Conservation (phyloP, 2,888 invertebrate species). For the Dione juno region DNA sequence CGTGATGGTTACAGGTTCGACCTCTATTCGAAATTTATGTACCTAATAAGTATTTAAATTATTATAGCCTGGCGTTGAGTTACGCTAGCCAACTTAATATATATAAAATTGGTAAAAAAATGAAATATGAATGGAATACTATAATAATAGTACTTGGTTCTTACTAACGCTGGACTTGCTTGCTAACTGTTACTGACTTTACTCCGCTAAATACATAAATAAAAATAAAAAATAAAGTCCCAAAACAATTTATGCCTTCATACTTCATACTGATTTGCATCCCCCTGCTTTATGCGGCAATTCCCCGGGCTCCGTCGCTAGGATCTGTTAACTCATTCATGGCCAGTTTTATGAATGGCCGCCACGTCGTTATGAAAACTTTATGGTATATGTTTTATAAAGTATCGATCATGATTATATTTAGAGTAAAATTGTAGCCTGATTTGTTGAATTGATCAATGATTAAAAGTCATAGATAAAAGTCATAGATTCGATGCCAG, state of each 20-base stretch:
- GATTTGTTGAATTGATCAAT: too few species aligned
- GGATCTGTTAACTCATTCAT: slow-evolving; percentile 30
- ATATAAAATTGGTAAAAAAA: too few species aligned
- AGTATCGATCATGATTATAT: not conserved
- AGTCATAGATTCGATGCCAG: not conserved
- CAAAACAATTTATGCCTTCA: slow-evolving; percentile 35
- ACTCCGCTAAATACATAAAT: not conserved
- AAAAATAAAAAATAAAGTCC: slow-evolving; percentile 36
- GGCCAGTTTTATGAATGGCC: slow-evolving; percentile 29
- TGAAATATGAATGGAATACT: too few species aligned
- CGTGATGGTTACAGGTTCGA: not conserved
- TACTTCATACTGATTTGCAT: slow-evolving; percentile 46
- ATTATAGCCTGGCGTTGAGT: too few species aligned
- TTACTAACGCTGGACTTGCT: too few species aligned
- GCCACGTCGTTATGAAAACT: slow-evolving; percentile 16
- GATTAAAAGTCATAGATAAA: too few species aligned
- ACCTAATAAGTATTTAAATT: too few species aligned
- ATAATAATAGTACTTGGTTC: too few species aligned
- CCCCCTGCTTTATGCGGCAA: slow-evolving; percentile 30
- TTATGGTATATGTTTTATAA: slow-evolving; percentile 14
- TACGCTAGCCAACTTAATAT: too few species aligned
- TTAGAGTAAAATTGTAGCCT: too few species aligned
- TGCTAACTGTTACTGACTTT: too few species aligned
- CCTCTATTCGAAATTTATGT: too few species aligned
- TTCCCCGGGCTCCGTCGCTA: not conserved